Evolutionary conservation across 2,888 invertebrate genomes (phyloP), one percentile per base, ranked within the genome.

Genomic region (Cyaniris semiargus): DNA sequence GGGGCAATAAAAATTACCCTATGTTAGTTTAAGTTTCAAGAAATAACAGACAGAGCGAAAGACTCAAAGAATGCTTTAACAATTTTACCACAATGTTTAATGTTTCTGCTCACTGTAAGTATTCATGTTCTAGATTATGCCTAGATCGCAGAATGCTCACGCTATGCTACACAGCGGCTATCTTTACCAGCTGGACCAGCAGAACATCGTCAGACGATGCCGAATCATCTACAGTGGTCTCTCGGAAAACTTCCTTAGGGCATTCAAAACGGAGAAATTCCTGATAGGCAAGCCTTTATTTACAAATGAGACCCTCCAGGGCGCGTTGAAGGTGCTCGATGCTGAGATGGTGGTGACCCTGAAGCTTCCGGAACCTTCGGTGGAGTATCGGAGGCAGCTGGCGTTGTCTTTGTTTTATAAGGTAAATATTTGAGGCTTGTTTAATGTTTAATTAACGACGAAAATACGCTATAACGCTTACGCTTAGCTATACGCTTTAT

Each of bases 131-230:
- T 83, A 97, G 96, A 95, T 97, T 75, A 96, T 96, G 95, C 95
- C 96, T 0, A 91, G 96, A 78, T 95, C 95, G 1, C 96, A 96
- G 90, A 96, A 96, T 84, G 95, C 96, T 0, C 96, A 96, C 83
- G 97, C 97, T 0, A 94, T 96, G 78, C 95, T 97, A 0, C 96
- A 97, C 83, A 96, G 96, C 18, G 97, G 95, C 8, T 97, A 97
- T 84, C 85, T 96, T 0, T 94, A 96, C 76, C 84, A 86, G 82
- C 75, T 89, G 2, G 78, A 81, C 21, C 23, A 31, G 5, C 70
- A 86, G 79, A 80, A 89, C 80, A 87, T 88, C 21, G 86, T 94
- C 1, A 80, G 85, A 31, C 85, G 85, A 21, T 95, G 95, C 3
- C 86, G 87, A 72, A 90, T 96, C 23, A 93, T 95, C 1, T 95